These are phyloP conservation scores for Acanthornis magna DNA, from an alignment of 2,797 vertebrate species.

Conservation along the genomic window DNA sequence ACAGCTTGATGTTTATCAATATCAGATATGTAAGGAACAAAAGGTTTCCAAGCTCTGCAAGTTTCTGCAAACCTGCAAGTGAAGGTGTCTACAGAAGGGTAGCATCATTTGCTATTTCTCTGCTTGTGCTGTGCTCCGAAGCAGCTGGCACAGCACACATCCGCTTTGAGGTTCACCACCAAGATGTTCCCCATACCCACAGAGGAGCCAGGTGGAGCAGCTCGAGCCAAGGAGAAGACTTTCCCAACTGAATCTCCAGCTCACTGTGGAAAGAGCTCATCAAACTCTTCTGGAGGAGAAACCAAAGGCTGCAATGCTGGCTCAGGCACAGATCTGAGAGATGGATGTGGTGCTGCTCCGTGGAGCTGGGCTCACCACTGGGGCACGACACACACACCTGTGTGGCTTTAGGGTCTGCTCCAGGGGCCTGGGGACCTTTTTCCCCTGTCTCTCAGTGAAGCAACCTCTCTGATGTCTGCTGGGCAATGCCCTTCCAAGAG, in stretches of 20 bases:
- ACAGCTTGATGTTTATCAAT: neutral
- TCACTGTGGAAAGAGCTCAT: neutral
- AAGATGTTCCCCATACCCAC: neutral
- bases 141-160: neutral
- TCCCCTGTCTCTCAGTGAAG: fast-evolving
- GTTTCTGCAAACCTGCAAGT: neutral
- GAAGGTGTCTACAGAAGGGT: neutral
- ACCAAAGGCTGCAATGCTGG: neutral
- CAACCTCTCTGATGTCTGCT: neutral
- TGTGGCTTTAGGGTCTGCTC: neutral
- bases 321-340: neutral
- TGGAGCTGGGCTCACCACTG: neutral
- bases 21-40: neutral
- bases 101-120: neutral
- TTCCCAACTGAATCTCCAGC: neutral
- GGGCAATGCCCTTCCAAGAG: neutral
- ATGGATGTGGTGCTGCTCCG: neutral
- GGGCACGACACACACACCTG: fast-evolving
- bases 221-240: neutral
- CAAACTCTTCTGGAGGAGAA: neutral
- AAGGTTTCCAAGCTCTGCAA: neutral
- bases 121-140: neutral
- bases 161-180: neutral
- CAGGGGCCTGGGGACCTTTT: neutral
- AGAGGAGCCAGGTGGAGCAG: neutral